A percentile compares a stretch with the other conserved stretches of the same genome.
These are phyloP conservation scores for Erynnis tages DNA, from an alignment of 2,888 invertebrate genomes.

Conservation along the genomic window DNA sequence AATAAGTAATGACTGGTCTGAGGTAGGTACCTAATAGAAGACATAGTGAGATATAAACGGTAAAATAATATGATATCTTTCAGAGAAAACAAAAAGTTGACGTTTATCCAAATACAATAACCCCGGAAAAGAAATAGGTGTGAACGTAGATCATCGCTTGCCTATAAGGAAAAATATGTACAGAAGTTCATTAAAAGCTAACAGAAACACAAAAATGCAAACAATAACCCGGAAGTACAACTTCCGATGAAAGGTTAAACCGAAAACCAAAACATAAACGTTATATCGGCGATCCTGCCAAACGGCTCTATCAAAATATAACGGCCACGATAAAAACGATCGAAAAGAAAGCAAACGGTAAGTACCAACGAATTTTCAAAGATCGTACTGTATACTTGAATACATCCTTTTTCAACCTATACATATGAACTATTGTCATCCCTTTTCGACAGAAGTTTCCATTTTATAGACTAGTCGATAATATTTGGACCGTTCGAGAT, in stretches of 20 bases:
- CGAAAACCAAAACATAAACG: constrained; percentile 77
- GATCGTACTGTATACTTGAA: constrained; percentile 68
- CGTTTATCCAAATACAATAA: too few species aligned
- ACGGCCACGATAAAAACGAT: constrained; percentile 79
- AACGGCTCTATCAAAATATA: constrained; percentile 81
- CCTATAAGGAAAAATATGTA: too few species aligned
- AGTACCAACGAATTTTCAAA: constrained; percentile 75
- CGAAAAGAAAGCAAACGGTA: constrained; percentile 78
- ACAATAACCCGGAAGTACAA: background rate
- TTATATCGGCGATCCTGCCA: constrained; percentile 73
- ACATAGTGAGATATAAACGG: too few species aligned
- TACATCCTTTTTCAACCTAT: constrained; percentile 58
- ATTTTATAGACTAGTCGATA: constrained; percentile 77
- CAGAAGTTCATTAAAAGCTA: constrained; percentile 30
- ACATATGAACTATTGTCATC: constrained; percentile 51
- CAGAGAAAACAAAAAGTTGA: too few species aligned
- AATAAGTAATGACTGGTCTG: too few species aligned
- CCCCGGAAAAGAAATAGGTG: too few species aligned
- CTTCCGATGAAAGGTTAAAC: constrained; percentile 42
- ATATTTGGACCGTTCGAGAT: constrained; percentile 74
- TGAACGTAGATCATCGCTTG: too few species aligned
- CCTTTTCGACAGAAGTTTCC: constrained; percentile 62
- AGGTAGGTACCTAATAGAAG: too few species aligned
- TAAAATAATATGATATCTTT: too few species aligned
- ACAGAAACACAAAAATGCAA: background rate